Base-by-base conservation (phyloP, 2,888 invertebrate species). In the Macrophya annulata region DNA sequence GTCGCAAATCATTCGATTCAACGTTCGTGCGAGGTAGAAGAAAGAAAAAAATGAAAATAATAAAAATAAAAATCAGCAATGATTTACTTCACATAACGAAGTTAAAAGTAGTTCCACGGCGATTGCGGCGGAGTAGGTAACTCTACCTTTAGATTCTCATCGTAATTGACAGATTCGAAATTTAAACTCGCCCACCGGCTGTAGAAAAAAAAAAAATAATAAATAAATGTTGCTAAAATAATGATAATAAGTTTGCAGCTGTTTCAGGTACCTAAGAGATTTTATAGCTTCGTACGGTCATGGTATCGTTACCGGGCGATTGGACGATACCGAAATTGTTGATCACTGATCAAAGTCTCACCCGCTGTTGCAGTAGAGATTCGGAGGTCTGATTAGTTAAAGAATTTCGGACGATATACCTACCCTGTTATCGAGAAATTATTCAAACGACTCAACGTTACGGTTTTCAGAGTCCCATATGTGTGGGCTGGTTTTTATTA, bases 381-480 rank as follows among this genome's bases (percentile, higher is more conserved):
- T 48, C 48, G n/a, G 85, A 43, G 65, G 37, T 45, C 68, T 77
- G 85, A 77, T 85, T 77, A 85, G 31, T 31, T 2, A 68, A 31
- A 37, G 77, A 37, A 68, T 85, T 79, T 31, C 76, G 77, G 37
- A 74, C 85, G 77, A 79, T 77, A 77, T 74, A 45, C 72, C 71
- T 12, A 62, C 62, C 40, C 48, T 37, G 51, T 85, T 85, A 85
- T 85, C 85, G 77, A 48, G 48, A 77, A 85, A 85, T 85, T 85
- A 85, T 85, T 77, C 77, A 85, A 85, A 85, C 85, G 79, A 77
- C 59, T 74, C 48, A 83, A 65, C 40, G 62, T 81, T 43, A 10
- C 31, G 15, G 37, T 43, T 81, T 68, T 83, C 83, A 83, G 83
- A 71, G 37, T 48, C 31, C 31, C 83, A 15, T 68, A 62, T 68